These are phyloP conservation scores for Microtus oregoni DNA, from an alignment of 2,113 vertebrate genomes.

Conservation along the genomic window DNA sequence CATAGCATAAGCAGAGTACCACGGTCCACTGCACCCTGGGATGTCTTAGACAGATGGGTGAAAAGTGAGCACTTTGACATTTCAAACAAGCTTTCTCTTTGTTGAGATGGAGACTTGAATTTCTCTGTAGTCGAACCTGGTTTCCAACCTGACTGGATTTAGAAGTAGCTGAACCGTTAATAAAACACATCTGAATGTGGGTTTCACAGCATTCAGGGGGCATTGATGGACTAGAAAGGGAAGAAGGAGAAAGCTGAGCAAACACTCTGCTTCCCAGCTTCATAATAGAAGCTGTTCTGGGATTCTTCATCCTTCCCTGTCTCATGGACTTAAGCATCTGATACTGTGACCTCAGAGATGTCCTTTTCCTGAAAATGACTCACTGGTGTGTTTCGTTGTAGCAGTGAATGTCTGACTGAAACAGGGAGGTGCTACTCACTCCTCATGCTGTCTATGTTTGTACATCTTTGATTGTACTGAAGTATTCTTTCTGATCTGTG, in stretches of 20 bases:
- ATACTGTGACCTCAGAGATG: not conserved
- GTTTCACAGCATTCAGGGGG: not conserved
- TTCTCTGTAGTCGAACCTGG: not conserved
- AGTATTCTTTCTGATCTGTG: not conserved
- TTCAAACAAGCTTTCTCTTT: not conserved
- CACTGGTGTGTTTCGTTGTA: not conserved
- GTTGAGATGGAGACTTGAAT: conserved; percentile 12
- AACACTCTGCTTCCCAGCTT: not conserved
- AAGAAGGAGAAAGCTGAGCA: not conserved
- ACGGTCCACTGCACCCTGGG: not conserved
- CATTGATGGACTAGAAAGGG: not conserved
- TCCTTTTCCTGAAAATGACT: not conserved
- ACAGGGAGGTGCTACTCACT: not conserved
- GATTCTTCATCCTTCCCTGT: not conserved
- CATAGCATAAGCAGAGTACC: not conserved
- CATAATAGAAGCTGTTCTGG: not conserved
- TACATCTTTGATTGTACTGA: not conserved
- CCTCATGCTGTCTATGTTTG: conserved; percentile 14
- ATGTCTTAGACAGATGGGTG: not conserved
- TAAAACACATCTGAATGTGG: not conserved
- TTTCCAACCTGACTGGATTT: not conserved
- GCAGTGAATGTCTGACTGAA: not conserved
- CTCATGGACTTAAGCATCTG: not conserved
- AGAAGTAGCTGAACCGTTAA: not conserved
- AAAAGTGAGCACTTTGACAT: not conserved